Base-by-base conservation (phyloP, 2,797 vertebrate genomes). In the Micromesistius poutassou region DNA sequence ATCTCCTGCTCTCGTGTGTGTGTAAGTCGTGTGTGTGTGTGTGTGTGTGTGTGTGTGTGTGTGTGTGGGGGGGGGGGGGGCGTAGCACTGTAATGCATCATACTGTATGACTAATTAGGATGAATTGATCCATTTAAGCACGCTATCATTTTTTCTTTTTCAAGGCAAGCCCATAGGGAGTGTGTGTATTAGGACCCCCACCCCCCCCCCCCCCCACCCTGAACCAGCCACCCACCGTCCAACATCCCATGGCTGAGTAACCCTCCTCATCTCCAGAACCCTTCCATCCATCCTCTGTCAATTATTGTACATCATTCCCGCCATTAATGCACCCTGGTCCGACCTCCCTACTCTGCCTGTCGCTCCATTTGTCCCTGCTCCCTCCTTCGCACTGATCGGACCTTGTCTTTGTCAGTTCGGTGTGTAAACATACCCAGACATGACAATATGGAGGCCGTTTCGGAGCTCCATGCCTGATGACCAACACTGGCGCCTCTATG, bases 101-200 rank as follows among this genome's bases (percentile, higher is more conserved):
- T 73, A 80, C 87, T 85, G 87, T 91, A 89, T 91, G 90, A 91
- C 93, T 94, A 93, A 94, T 93, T 93, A 89, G 88, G 90, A 91
- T 81, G 82, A 93, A 93, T 92, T 92, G 91, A 93, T 93, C 91
- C 87, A 78, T 91, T 93, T 93, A 92, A 93, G 89, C 90, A 81
- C 76, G 80, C 82, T 90, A 91, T 93, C 86, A 88, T 92, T 86
- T 92, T 86, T 84, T 22, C 16, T 50, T 50, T 50, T 42, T 16
- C 40, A 3, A 42, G 13, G 14, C 40, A 14, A 42, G 13, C 10
- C 89, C 30, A 19, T 30, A 22, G 93, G 91, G 94, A 93, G 87
- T 84, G 79, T 83, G 83, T 84, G 84, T 88, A 91, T 92, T 91
- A 91, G 87, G 75, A 89, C 86, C 31, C 74, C 46, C 42, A n/a